These are phyloP conservation scores for Cancer borealis DNA, from an alignment of 2,888 invertebrate genomes.

Conservation along the genomic window DNA sequence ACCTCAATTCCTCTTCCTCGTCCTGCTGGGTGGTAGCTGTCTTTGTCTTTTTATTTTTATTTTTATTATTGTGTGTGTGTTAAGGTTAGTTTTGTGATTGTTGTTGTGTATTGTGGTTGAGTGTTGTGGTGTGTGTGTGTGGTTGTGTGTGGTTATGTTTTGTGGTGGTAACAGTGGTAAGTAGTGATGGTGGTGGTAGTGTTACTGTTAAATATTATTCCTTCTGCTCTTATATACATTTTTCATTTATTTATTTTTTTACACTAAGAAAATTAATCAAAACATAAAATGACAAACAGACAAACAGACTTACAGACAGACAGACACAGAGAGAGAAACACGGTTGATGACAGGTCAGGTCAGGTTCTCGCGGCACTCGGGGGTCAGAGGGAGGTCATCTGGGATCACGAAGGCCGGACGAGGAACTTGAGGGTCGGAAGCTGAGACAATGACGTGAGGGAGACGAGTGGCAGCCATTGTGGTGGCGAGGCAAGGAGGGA, in stretches of 20 bases:
- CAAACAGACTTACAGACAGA: neutral
- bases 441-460: neutral
- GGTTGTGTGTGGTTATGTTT: neutral
- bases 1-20: neutral
- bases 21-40: neutral
- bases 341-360: constrained; percentile 53
- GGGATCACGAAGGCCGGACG: constrained; percentile 26
- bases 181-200: neutral
- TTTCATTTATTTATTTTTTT: too few relatives aligned
- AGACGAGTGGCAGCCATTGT: constrained; percentile 49
- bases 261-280: neutral
- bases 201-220: too few relatives aligned
- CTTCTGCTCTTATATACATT: too few relatives aligned
- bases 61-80: neutral
- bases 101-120: neutral
- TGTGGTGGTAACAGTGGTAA: neutral
- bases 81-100: neutral
- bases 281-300: neutral
- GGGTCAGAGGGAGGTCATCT: constrained; percentile 23
- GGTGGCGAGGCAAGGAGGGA: constrained; percentile 5
- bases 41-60: neutral
- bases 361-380: constrained; percentile 9
- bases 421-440: constrained; percentile 28
- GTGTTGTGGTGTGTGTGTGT: neutral
- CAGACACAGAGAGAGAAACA: neutral